Percentiles rank a stretch among this genome's conserved stretches.
These are phyloP conservation scores for Centruroides sculpturatus DNA, from an alignment of 1,140 invertebrate genomes.

Conservation along the genomic window DNA sequence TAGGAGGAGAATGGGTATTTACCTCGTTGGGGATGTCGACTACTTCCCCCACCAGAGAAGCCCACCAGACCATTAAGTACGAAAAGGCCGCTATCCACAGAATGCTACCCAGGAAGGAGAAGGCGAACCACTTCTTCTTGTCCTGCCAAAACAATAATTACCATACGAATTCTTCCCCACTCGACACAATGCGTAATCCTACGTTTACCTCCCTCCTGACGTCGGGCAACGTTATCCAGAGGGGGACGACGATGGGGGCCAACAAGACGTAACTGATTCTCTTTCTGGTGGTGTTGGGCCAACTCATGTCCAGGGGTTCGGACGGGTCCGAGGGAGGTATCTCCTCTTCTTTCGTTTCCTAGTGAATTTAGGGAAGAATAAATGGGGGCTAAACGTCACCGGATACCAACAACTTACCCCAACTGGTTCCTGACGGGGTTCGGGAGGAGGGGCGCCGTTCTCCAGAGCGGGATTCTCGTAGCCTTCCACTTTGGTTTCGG, in stretches of 20 bases:
- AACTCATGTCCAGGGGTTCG: slow-evolving; percentile 38
- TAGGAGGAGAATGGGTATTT: neutral
- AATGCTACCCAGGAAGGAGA: slow-evolving; percentile 69
- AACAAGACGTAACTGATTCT: slow-evolving; percentile 79
- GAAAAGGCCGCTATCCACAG: slow-evolving; percentile 86
- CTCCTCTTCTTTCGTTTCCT: slow-evolving; percentile 29
- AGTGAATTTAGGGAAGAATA: neutral
- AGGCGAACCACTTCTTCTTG: slow-evolving; percentile 67
- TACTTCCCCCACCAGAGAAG: slow-evolving; percentile 70
- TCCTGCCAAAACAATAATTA: slow-evolving; percentile 37
- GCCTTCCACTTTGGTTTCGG: too few relatives aligned
- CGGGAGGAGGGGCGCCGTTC: too few relatives aligned
- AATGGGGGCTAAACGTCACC: neutral
- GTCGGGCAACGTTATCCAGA: slow-evolving; percentile 91
- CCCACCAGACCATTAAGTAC: slow-evolving; percentile 96
- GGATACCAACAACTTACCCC: too few relatives aligned
- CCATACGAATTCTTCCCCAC: slow-evolving; percentile 9
- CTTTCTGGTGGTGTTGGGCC: slow-evolving; percentile 58
- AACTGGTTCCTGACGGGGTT: too few relatives aligned
- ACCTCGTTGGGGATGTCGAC: slow-evolving; percentile 64
- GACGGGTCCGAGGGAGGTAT: too few relatives aligned
- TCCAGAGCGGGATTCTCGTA: too few relatives aligned
- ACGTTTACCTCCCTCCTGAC: slow-evolving; percentile 14
- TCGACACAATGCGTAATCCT: neutral
- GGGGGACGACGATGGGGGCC: slow-evolving; percentile 82